Evolutionary conservation across 2,888 invertebrate genomes (phyloP), one percentile per base, ranked within the genome.

Genomic region (Mythimna lalbum): DNA sequence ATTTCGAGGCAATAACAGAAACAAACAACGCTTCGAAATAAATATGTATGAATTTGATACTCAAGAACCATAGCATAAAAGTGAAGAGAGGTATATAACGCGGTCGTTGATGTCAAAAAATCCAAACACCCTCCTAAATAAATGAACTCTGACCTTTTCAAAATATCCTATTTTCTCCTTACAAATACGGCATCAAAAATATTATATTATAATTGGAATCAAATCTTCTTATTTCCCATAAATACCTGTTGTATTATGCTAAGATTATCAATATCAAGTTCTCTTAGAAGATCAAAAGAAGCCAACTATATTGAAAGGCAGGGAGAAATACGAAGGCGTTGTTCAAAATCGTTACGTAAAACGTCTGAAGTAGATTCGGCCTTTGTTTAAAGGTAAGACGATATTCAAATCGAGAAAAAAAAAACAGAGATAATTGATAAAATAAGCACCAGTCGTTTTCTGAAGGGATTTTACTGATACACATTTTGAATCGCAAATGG

Each of bases 401-500:
- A 85, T 85, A 85, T 83, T 85, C 74, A 85, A 84, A 85, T 76
- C 56, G 71, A 59, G 68, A 76, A 75, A 85, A 82, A 84, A 83
- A 82, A 84, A 83, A 82, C 73, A 85, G 76, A 85, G 83, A 81
- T 88, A 86, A 88, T 87, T 87, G 86, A 85, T 83, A 85, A 87
- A 84, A 84, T 87, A 88, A 87, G 78, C 82, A 69, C 63, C 67
- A 85, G 85, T 63, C 65, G 86, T 86, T 85, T 82, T 71, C 71
- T 56, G 72, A 77, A 75, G 69, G 74, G 78, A 78, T 80, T 83
- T 81, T 69, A 66, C 67, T 76, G 65, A 85, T 87, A 89, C 82
- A 86, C 88, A 86, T 84, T 87, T 81, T 82, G 88, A 88, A 88
- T 89, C 78, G 66, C 76, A 86, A 89, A 88, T 81, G 80, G 76